Evolutionary conservation across 2,888 invertebrate genomes (phyloP), one percentile per base, ranked within the genome.

Genomic region (Drosophila nr. perissopoda): DNA sequence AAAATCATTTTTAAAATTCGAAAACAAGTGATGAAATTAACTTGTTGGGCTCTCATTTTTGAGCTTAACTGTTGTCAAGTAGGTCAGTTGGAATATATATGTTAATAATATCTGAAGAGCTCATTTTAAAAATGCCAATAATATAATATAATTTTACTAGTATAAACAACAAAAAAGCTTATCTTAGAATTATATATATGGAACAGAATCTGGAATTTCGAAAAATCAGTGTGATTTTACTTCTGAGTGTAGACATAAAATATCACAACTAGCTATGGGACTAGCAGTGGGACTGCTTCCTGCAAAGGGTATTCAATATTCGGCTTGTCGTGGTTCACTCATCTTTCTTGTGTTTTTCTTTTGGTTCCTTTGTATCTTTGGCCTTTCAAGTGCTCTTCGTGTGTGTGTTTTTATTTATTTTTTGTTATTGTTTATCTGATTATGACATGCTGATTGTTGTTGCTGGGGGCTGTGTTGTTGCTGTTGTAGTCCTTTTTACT

Each of bases 301-400:
- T 16, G 25, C 4, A 8, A 54, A 38, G 36, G 27, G 36, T 27
- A 54, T n/a, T 4, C 2, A n/a, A 18, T 38, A 36, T 54, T 54
- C 36, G 6, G 7, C 34, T 6, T 53, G 25, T 2, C 18, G n/a
- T 16, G 16, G 8, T 5, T 16, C 11, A 27, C 27, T 53, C 56
- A 62, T 67, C 72, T 75, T 64, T 33, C 2, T 59, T 59, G 57
- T 60, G 42, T 2, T 29, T 8, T 29, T 18, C 8, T 52, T n/a
- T 40, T 56, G 8, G 11, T 18, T 29, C 52, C 34, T 18, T 34
- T 51, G 13, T 38, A 21, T 52, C 10, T 34, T 27, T 33, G 33
- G 34, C 62, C 45, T 63, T 72, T 57, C 27, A 42, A 63, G 59
- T 34, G 49, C 13, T 16, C 25, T 34, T 29, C 34, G 29, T 31